Conservation (phyloP, 2,888 invertebrate genomes). For the Pogonocherus hispidulus region DNA sequence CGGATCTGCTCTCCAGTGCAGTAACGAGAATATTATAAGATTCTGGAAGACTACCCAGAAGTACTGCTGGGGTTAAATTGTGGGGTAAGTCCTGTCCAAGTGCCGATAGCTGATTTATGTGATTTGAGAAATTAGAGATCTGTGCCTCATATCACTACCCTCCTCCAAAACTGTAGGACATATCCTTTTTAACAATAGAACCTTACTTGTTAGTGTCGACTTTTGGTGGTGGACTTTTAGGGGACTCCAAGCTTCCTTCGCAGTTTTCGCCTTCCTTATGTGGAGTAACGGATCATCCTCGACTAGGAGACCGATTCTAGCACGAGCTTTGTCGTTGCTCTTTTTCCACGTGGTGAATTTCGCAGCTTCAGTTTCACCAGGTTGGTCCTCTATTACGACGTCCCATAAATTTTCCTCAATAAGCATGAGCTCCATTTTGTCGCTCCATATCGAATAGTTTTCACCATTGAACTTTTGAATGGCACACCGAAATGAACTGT, state of each 20-base stretch:
- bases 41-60: not conserved
- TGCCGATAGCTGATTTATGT: too few species aligned
- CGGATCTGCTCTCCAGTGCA: not conserved
- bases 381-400: not conserved
- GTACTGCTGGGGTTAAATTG: not conserved
- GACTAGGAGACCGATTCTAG: too few species aligned
- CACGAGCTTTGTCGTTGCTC: too few species aligned
- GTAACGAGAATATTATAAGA: not conserved
- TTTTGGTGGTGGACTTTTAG: not conserved
- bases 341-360: not conserved
- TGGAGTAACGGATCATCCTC: not conserved
- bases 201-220: too few species aligned
- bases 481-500: too few species aligned
- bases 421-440: not conserved
- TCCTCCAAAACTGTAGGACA: not conserved
- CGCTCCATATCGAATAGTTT: not conserved
- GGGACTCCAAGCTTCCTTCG: not conserved
- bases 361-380: not conserved
- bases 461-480: too few species aligned
- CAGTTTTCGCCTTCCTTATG: not conserved
- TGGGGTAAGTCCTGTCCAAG: not conserved
- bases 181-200: too few species aligned
- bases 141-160: not conserved
- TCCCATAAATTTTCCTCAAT: not conserved
- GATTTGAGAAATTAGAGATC: not conserved